Evolutionary conservation across 2,888 invertebrate species (phyloP).

Genomic region (Altica lythri): DNA sequence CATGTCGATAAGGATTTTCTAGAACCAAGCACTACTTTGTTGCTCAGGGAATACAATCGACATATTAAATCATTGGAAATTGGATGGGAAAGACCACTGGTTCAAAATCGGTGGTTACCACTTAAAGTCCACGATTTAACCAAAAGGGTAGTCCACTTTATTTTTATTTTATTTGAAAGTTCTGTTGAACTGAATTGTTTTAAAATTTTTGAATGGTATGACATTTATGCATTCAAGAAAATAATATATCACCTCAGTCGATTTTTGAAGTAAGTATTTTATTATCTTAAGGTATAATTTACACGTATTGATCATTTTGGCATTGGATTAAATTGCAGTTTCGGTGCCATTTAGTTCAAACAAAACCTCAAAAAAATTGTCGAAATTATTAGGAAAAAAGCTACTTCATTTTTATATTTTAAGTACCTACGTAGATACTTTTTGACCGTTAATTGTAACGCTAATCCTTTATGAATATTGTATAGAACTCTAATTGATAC

Average conservation of each 20-base stretch:
- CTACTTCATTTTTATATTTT: too few species aligned
- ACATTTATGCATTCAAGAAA: slow-evolving; percentile 55
- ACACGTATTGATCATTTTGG: too few species aligned
- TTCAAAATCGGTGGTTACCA: slow-evolving; percentile 52
- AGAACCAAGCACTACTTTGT: slow-evolving; percentile 49
- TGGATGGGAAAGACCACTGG: slow-evolving; percentile 58
- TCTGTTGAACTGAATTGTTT: slow-evolving; percentile 55
- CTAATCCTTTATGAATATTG: too few species aligned
- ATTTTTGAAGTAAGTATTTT: slow-evolving; percentile 47
- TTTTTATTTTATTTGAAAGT: slow-evolving; percentile 47
- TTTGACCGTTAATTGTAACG: too few species aligned
- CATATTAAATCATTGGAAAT: slow-evolving; percentile 58
- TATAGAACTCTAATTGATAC: too few species aligned
- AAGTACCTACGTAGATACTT: too few species aligned
- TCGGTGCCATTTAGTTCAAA: too few species aligned
- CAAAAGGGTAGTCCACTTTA: slow-evolving; percentile 51
- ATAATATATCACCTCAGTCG: slow-evolving; percentile 50
- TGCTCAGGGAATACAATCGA: slow-evolving; percentile 54
- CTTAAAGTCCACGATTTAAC: slow-evolving; percentile 54
- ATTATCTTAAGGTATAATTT: too few species aligned
- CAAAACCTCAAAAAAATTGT: too few species aligned
- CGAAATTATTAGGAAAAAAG: too few species aligned
- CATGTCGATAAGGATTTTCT: slow-evolving; percentile 50
- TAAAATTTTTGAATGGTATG: slow-evolving; percentile 59
- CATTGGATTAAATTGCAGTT: too few species aligned